A percentile compares a stretch with the other conserved stretches of the same genome.
phyloP scores from a whole-genome alignment of 2,888 invertebrate species.

The Athripsodes cinereus region DNA sequence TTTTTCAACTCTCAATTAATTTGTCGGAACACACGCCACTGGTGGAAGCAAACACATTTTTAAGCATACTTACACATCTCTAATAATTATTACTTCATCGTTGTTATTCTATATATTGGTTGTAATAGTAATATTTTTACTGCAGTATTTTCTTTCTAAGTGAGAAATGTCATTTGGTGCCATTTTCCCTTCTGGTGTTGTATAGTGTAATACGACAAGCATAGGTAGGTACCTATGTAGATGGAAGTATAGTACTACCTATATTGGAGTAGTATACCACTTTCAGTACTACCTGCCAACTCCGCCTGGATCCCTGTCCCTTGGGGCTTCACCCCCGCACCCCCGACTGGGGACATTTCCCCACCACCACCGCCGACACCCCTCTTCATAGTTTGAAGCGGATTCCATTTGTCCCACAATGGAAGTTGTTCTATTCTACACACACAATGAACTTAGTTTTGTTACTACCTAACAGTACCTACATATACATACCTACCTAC shows the following conservation, averaged over 20 bases:
- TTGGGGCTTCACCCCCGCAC: conserved; percentile 8
- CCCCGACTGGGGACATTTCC: not conserved
- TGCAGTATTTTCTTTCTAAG: too few relatives aligned
- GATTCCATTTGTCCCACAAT: conserved; percentile 10
- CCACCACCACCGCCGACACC: not conserved
- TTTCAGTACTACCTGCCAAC: not conserved
- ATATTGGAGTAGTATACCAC: too few relatives aligned
- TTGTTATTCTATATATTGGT: too few relatives aligned
- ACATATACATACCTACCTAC: too few relatives aligned
- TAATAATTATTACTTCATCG: too few relatives aligned
- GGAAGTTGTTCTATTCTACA: not conserved
- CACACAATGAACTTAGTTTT: too few relatives aligned
- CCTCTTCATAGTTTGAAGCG: conserved; percentile 4
- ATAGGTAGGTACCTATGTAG: not conserved
- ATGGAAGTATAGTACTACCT: not conserved
- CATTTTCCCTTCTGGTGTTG: not conserved
- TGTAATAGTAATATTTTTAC: too few relatives aligned
- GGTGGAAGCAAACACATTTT: too few relatives aligned
- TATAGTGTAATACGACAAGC: not conserved
- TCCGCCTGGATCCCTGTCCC: conserved; percentile 3
- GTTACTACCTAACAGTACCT: too few relatives aligned
- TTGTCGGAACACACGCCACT: too few relatives aligned
- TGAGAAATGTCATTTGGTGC: not conserved
- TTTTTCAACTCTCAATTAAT: too few relatives aligned
- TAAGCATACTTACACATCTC: too few relatives aligned